Evolutionary conservation across 2,797 vertebrate species (phyloP), one percentile per base, ranked within the genome.

Genomic region (Calcarius lapponicus): DNA sequence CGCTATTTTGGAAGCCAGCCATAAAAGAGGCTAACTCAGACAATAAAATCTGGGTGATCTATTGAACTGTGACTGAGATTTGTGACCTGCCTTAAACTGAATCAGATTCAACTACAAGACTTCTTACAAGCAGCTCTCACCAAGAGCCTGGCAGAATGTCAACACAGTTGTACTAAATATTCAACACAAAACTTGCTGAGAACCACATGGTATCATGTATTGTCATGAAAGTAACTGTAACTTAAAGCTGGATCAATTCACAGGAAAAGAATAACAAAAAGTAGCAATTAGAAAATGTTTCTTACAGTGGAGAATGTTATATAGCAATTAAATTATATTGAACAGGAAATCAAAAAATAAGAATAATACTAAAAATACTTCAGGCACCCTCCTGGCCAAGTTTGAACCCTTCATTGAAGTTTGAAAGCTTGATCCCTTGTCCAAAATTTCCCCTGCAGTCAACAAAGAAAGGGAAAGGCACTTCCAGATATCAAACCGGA

Each of bases 61-160:
- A 64, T 72, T 96, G 90, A 96, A 92, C 95, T 94, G 84, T 95
- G 93, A 93, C 67, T 58, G 92, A 94, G 76, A 92, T 96, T 92
- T 94, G 92, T 82, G 80, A 95, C 88, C 91, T 85, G 70, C 72
- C 95, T 91, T 93, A 79, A 93, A 93, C 69, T 75, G 92, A 96
- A 90, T 93, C 92, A 91, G 58, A 95, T 81, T 96, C 74, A 90
- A 38, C 66, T 91, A 88, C 54, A 88, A 89, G 90, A 79, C 61
- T 93, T 82, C 82, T 96, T 92, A 95, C 76, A 92, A 88, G 66
- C 50, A 80, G 67, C 64, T 96, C 94, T 90, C 92, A 96, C 80
- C 86, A 66, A 95, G 92, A 80, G n/a, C 65, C 70, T 97, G 93
- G 89, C 86, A 97, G 42, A 96, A 89, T 80, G 42, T 96, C 95